phyloP scores from a whole-genome alignment of 1,140 invertebrate genomes.

The Venustaconcha ellipsiformis region DNA sequence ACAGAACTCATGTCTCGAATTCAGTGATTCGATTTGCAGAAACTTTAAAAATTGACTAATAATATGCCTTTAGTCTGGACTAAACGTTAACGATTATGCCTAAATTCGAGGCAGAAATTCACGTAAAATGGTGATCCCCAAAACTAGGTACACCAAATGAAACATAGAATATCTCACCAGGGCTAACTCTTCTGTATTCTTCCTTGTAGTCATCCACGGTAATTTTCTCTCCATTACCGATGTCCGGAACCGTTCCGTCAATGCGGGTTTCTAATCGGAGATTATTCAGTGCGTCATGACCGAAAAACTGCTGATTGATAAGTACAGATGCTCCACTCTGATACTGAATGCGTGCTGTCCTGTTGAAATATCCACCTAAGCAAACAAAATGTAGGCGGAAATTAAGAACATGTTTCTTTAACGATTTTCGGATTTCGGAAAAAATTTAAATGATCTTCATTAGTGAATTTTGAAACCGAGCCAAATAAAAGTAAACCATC shows the following conservation, averaged over 20 bases:
- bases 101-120: too few relatives aligned
- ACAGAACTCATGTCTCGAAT: too few relatives aligned
- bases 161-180: constrained; percentile 67
- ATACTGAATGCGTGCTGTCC: constrained; percentile 77
- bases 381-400: background rate
- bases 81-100: too few relatives aligned
- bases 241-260: constrained; percentile 80
- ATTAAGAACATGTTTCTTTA: background rate
- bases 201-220: constrained; percentile 85
- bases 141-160: too few relatives aligned
- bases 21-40: too few relatives aligned
- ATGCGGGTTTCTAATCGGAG: constrained; percentile 80
- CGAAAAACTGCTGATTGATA: constrained; percentile 83
- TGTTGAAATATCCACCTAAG: constrained; percentile 84
- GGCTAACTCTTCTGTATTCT: constrained; percentile 79
- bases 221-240: constrained; percentile 77
- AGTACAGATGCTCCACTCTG: constrained; percentile 72
- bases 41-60: too few relatives aligned
- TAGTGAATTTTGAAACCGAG: too few relatives aligned
- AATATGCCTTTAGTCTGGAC: too few relatives aligned
- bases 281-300: constrained; percentile 92
- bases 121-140: too few relatives aligned
- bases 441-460: too few relatives aligned
- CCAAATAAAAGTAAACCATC: too few relatives aligned
- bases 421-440: too few relatives aligned